A percentile compares a stretch with the other conserved stretches of the same genome.
Conservation (phyloP, 1,140 invertebrate genomes). For the Teleogryllus occipitalis region DNA sequence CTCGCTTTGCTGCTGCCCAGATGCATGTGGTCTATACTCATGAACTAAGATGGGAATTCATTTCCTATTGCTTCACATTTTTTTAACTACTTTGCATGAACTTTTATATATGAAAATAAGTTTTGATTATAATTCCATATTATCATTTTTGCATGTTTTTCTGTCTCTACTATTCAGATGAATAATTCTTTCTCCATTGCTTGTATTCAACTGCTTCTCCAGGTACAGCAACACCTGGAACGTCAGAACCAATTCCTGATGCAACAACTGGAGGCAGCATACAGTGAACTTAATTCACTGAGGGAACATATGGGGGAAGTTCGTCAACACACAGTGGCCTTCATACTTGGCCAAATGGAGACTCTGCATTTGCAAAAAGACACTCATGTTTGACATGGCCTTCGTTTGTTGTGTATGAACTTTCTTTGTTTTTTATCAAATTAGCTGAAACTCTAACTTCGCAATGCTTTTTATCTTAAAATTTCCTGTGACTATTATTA, state of each 20-base stretch:
- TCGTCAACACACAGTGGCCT: constrained; percentile 20
- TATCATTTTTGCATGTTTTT: not conserved
- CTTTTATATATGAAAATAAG: not conserved
- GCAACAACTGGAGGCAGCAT: constrained; percentile 18
- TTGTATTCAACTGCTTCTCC: not conserved
- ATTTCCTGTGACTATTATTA: too few species aligned
- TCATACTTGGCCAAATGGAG: constrained; percentile 21
- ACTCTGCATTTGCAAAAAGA: constrained; percentile 20
- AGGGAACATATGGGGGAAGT: constrained; percentile 20
- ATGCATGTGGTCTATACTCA: not conserved
- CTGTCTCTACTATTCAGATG: not conserved
- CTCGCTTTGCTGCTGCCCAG: too few species aligned
- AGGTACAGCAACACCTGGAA: constrained; percentile 15
- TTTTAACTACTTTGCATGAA: not conserved
- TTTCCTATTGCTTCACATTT: not conserved
- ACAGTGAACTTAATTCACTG: constrained; percentile 20
- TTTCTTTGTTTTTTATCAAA: not conserved
- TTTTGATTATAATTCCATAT: not conserved
- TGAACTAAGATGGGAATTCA: not conserved
- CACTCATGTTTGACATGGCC: constrained; percentile 19
- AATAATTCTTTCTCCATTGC: not conserved
- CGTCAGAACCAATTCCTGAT: constrained; percentile 20
- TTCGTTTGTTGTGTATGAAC: not conserved
- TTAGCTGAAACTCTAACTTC: too few species aligned
- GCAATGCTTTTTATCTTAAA: too few species aligned